Evolutionary conservation across 1,140 invertebrate genomes (phyloP), one percentile per base, ranked within the genome.

Genomic region (Cydia amplana): DNA sequence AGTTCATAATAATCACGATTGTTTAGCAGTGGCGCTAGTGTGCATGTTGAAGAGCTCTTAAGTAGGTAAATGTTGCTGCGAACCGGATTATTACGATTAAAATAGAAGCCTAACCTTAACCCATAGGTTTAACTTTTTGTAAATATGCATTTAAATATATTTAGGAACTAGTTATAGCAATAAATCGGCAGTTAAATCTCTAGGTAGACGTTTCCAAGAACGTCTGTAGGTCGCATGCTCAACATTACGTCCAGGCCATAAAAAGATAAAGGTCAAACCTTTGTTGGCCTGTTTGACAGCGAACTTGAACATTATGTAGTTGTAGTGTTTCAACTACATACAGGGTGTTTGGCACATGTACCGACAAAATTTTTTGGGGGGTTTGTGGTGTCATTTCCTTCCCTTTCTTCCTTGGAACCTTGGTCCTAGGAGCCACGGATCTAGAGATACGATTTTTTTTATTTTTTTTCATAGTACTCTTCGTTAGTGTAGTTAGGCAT

Each of bases 151-250:
- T 60, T 20, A 60, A 7, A 20, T 23, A 6, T 60, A 64, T 65
- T 65, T 65, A 9, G 64, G 64, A 65, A 60, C 23, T 60, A 60
- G 55, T 60, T 65, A n/a, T 25, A n/a, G 65, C n/a, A 70, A 43
- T 70, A 70, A 70, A 70, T 36, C n/a, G 65, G 65, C 32, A 70
- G 65, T 70, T 70, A 70, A 70, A 60, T 4, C 32, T 36, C 64
- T 70, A 70, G 65, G 65, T 70, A 70, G 32, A n/a, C 9, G 28
- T 10, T 70, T 70, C 65, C 28, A 43, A 51, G 72, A 73, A 73
- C 72, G 49, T 73, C 72, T 73, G 72, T 73, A 73, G 72, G 72
- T 73, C 72, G 43, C 18, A 72, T 36, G n/a, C 18, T 25, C 72
- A 55, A 43, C 16, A 32, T 32, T 43, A 6, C 28, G 32, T 3